Evolutionary conservation across 2,113 vertebrate genomes (phyloP), one percentile per base, ranked within the genome.

Genomic region (Cinclus cinclus): DNA sequence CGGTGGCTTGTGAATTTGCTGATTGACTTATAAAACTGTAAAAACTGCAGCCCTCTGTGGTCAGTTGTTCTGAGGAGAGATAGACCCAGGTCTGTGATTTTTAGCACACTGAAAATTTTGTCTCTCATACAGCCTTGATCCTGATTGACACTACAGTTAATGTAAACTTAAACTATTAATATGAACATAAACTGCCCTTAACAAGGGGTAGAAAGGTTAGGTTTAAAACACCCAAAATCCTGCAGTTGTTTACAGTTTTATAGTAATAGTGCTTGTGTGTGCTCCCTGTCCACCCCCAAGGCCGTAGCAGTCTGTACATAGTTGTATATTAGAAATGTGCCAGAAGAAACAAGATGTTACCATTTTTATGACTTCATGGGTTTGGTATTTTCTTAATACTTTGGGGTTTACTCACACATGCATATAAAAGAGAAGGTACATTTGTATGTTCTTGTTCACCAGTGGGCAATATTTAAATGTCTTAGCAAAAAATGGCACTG

Each of bases 1-100:
- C 97, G 97, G 92, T 97, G 96, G 96, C 96, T 97, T 98, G 96
- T 98, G 96, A 98, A 96, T 97, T 98, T 97, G 94, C 97, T 92
- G 68, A 96, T 92, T 96, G 94, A 94, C 94, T 69, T 96, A 93
- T 97, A 97, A 97, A 97, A 97, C 95, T 98, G 97, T 98, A 98
- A 98, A 96, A 98, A 97, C 94, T 96, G 97, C 97, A 97, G 97
- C 87, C 92, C 96, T 90, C 46, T 77, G 19, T 88, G 80, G 70
- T 94, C 65, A 68, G 50, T 89, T 94, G 71, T 92, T 76, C 94
- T 81, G 80, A 93, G 77, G 92, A 84, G 77, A 95, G 87, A 41
- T 65, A 67, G 78, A 73, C 90, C 68, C 41, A 89, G 39, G 35
- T 76, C 94, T 91, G 87, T 89, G 75, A 79, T 85, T 94, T 92